phyloP scores from a whole-genome alignment of 2,797 vertebrate genomes.

The Pipistrellus pipistrellus region DNA sequence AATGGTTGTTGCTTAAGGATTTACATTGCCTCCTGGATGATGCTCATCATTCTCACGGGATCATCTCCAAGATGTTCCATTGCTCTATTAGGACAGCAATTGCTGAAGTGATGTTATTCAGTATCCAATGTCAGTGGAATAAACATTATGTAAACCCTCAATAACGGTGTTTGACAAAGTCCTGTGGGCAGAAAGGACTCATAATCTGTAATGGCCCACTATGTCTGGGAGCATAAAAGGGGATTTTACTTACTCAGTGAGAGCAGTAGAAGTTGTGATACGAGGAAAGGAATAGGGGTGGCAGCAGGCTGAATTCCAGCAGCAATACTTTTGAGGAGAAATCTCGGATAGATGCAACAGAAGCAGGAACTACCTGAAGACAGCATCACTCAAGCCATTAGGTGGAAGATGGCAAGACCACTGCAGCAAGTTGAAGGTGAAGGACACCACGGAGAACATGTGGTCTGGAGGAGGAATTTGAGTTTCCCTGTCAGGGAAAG shows the following conservation, averaged over 20 bases:
- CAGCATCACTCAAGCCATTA: not conserved
- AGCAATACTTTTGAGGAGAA: not conserved
- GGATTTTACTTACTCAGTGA: not conserved
- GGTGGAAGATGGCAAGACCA: not conserved
- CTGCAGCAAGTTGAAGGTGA: not conserved
- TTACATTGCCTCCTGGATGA: not conserved
- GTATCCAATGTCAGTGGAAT: not conserved
- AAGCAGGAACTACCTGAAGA: not conserved
- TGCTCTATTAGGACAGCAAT: not conserved
- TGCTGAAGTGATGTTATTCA: not conserved
- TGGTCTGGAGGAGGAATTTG: not conserved
- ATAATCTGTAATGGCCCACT: not conserved
- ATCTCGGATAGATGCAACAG: not conserved
- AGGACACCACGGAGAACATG: not conserved
- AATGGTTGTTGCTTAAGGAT: not conserved
- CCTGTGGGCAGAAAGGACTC: not conserved
- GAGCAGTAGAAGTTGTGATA: not conserved
- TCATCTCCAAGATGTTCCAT: not conserved
- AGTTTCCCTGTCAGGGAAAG: not conserved
- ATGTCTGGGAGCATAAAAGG: not conserved
- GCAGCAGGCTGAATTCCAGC: not conserved
- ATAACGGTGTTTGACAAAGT: not conserved
- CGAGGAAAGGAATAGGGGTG: not conserved
- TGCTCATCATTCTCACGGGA: not conserved
- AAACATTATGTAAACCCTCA: not conserved